Evolutionary conservation across 1,140 invertebrate species (phyloP).

Genomic region (Elysia chlorotica): DNA sequence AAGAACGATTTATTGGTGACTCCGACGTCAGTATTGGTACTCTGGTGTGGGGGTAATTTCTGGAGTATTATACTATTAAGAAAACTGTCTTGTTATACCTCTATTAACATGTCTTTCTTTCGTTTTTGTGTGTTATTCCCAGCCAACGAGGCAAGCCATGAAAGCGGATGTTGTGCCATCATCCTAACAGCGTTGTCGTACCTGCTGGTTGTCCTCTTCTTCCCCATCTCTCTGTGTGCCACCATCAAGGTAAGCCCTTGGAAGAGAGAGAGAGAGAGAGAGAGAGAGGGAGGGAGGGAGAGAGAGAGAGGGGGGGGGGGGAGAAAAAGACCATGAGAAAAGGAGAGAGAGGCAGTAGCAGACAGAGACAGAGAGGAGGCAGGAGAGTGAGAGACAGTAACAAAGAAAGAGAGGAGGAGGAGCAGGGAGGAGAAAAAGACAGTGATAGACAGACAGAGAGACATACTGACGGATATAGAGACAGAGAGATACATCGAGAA

Average conservation of each 20-base stretch:
- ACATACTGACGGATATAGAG: no score
- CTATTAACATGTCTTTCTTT: no score
- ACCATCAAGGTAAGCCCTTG: slow-evolving; percentile 18
- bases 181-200: slow-evolving; percentile 14
- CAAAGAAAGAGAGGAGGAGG: neutral
- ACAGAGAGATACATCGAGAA: no score
- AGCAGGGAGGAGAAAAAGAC: neutral
- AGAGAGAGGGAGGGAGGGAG: neutral
- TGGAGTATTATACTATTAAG: no score
- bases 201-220: slow-evolving; percentile 15
- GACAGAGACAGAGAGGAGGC: neutral
- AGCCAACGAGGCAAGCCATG: slow-evolving; percentile 9
- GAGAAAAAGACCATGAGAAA: neutral
- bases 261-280: no score
- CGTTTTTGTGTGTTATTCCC: neutral
- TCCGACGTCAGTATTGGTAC: no score
- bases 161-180: slow-evolving; percentile 19
- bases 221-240: slow-evolving; percentile 13
- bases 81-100: no score
- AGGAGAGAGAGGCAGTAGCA: neutral
- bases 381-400: neutral
- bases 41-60: no score
- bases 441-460: no score
- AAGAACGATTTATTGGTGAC: no score
- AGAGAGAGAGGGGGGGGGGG: neutral